Evolutionary conservation across 2,888 invertebrate species (phyloP), one percentile per base, ranked within the genome.

Genomic region (Hemaris fuciformis): DNA sequence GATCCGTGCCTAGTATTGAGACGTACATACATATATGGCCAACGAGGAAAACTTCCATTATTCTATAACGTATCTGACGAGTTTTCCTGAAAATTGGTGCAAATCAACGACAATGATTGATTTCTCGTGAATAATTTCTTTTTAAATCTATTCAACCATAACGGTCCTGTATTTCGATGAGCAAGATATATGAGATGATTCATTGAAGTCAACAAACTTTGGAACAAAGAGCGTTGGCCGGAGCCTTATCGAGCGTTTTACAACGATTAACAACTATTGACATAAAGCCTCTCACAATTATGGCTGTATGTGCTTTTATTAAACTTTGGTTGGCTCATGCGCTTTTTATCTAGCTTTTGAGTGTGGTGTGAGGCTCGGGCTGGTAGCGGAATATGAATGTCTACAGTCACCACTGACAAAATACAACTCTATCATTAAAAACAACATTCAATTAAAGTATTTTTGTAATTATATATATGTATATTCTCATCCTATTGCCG

Each of bases 251-350:
- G 71, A 70, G 68, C 80, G 38, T 38, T 38, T 38, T 38, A 38
- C 38, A 38, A 38, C 38, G 38, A 38, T 80, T 83, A 79, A 83
- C 81, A 79, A 74, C 72, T 71, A 74, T 75, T 72, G 63, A 60
- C 68, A 70, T 70, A 66, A 69, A 68, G 84, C 82, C 84, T 64
- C 70, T n/a, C 34, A 25, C 61, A 27, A 46, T 61, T 58, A 73
- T 70, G 75, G 74, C 78, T 80, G 72, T 78, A 88, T 86, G 87
- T 81, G 80, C 83, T 84, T 83, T 87, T 87, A 86, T 84, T 87
- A 83, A 82, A 82, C 81, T 80, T 83, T 76, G 20, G 85, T 85
- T 81, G 77, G 82, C 77, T 83, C 74, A 78, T 31, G 53, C 72
- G 74, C 73, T 42, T 63, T 80, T 86, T 87, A 87, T 88, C 84